Base-by-base conservation (phyloP, 1,140 invertebrate species). In the Stenopsyche tienmushanensis region DNA sequence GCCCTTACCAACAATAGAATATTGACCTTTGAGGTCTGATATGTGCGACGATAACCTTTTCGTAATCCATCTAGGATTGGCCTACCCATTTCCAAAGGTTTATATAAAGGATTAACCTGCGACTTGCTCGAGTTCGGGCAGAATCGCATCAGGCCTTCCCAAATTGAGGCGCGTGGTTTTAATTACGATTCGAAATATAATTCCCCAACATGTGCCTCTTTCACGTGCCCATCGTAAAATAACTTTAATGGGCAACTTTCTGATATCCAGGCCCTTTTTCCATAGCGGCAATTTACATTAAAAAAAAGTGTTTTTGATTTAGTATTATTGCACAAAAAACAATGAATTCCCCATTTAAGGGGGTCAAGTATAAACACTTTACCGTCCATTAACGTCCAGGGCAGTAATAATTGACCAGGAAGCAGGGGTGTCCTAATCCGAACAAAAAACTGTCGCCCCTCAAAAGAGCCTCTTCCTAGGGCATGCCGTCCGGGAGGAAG, bases 221-320 rank as follows among this genome's bases (percentile, higher is more conserved):
- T n/a, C n/a, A n/a, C n/a, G n/a, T n/a, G n/a, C n/a, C n/a, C n/a
- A n/a, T n/a, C n/a, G n/a, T n/a, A n/a, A n/a, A n/a, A n/a, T n/a
- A n/a, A n/a, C n/a, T n/a, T n/a, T n/a, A n/a, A n/a, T n/a, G n/a
- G n/a, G n/a, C n/a, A n/a, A n/a, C n/a, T n/a, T n/a, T n/a, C n/a
- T n/a, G n/a, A n/a, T n/a, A n/a, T n/a, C n/a, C n/a, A n/a, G n/a
- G n/a, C n/a, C n/a, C 25, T 9, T 5, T 34, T 54, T 54, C 39
- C 26, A 54, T 54, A 34, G 39, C 26, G 10, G 5, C 7, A 34
- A 54, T 54, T 54, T 54, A 17, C 52, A 54, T 54, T n/a, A n/a
- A n/a, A 54, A 54, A 54, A 54, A 54, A 34, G 13, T 34, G 39
- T 29, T 9, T 54, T 54, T 54, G 52, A 54, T 54, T 54, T 54